Conservation (phyloP, 2,113 vertebrate genomes). For the Gavia stellata region DNA sequence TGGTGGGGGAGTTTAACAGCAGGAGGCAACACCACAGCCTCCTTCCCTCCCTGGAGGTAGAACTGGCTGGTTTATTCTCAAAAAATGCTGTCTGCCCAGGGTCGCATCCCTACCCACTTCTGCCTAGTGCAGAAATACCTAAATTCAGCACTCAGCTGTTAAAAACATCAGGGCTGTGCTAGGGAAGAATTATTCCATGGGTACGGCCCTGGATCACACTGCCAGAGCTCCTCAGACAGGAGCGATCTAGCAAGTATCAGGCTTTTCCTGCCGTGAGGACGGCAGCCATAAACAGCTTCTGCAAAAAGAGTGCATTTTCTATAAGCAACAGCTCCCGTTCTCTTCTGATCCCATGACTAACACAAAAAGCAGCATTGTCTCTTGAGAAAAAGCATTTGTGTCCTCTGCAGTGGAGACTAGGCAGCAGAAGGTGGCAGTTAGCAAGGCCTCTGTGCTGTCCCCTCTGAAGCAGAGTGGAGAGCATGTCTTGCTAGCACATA, state of each 20-base stretch:
- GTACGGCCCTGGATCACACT: neutral
- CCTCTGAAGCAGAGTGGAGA: neutral
- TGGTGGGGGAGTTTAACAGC: fast-evolving
- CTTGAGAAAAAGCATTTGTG: neutral
- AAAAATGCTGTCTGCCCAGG: neutral
- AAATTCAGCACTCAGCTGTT: neutral
- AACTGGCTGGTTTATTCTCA: neutral
- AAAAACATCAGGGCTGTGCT: neutral
- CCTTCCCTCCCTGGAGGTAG: neutral
- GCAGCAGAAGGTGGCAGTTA: neutral
- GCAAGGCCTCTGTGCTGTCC: neutral
- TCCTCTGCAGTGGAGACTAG: neutral
- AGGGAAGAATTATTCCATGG: neutral
- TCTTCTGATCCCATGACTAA: neutral
- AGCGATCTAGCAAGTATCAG: neutral
- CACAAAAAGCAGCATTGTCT: neutral
- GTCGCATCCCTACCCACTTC: neutral
- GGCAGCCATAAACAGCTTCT: neutral
- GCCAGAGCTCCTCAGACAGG: neutral
- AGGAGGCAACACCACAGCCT: neutral
- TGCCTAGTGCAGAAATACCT: neutral
- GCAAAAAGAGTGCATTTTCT: neutral
- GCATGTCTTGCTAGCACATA: neutral
- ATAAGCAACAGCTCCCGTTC: neutral
- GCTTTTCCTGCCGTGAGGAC: neutral